Conservation (phyloP, 2,113 vertebrate genomes). For the Taxidea taxus region DNA sequence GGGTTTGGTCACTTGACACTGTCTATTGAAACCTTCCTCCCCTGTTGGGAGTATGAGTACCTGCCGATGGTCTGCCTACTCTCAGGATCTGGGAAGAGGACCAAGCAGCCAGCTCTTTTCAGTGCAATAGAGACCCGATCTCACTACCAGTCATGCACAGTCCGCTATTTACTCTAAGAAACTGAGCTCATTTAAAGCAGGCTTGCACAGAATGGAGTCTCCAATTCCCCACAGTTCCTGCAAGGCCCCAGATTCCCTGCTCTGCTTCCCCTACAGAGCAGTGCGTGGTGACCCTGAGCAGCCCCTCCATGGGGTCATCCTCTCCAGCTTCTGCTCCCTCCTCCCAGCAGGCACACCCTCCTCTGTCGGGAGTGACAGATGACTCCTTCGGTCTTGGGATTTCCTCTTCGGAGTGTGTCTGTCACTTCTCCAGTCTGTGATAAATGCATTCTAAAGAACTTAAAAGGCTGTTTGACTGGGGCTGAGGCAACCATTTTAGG, state of each 20-base stretch:
- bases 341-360: not conserved
- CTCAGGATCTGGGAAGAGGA: not conserved
- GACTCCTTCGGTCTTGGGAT: conserved; percentile 56
- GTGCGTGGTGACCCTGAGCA: not conserved
- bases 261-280: not conserved
- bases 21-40: not conserved
- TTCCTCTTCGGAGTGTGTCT: conserved; percentile 47
- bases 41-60: not conserved
- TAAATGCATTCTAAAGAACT: conserved; percentile 56
- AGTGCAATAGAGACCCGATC: not conserved
- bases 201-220: not conserved
- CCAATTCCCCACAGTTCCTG: not conserved
- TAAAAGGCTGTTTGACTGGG: conserved; percentile 44
- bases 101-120: not conserved
- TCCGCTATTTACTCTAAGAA: not conserved
- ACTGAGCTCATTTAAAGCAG: not conserved
- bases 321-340: not conserved
- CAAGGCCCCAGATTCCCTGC: too few relatives aligned
- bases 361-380: conserved; percentile 27
- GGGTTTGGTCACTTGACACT: not conserved
- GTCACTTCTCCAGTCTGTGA: conserved; percentile 43
- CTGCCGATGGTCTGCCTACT: not conserved
- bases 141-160: not conserved
- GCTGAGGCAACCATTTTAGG: conserved; percentile 55
- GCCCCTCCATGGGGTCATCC: not conserved